Conservation (phyloP, 2,888 invertebrate genomes). For the Catocala fraxini region DNA sequence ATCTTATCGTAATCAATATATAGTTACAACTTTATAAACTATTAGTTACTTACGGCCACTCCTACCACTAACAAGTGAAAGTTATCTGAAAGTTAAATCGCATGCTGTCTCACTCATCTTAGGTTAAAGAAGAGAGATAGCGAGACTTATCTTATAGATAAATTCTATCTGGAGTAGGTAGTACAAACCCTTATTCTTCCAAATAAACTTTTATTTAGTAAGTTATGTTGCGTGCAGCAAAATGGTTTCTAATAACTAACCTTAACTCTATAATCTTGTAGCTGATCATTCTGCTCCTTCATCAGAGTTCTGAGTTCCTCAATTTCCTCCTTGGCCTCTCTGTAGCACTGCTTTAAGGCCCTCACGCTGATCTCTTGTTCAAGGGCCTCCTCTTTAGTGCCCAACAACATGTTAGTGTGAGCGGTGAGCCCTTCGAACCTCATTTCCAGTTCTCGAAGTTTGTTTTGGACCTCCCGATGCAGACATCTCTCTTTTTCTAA, state of each 20-base stretch:
- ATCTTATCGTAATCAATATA: too few species aligned
- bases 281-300: constrained; percentile 89
- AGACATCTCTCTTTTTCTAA: constrained; percentile 88
- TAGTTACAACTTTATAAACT: too few species aligned
- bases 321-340: constrained; percentile 85
- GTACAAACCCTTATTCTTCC: too few species aligned
- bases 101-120: too few species aligned
- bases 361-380: constrained; percentile 85
- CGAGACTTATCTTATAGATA: too few species aligned
- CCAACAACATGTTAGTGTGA: constrained; percentile 79
- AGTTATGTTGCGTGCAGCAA: too few species aligned
- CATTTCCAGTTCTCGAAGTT: constrained; percentile 78
- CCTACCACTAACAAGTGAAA: too few species aligned
- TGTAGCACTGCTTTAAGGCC: constrained; percentile 86
- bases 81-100: too few species aligned
- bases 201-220: too few species aligned
- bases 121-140: too few species aligned
- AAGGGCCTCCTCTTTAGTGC: constrained; percentile 89
- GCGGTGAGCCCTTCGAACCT: constrained; percentile 71
- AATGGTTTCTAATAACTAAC: constrained; percentile 52
- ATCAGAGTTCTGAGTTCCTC: constrained; percentile 89
- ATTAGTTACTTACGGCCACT: too few species aligned
- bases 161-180: too few species aligned
- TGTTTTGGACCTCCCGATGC: constrained; percentile 82
- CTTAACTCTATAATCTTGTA: constrained; percentile 91